Base-by-base conservation (phyloP, 2,888 invertebrate genomes). In the Drosophila falleni region DNA sequence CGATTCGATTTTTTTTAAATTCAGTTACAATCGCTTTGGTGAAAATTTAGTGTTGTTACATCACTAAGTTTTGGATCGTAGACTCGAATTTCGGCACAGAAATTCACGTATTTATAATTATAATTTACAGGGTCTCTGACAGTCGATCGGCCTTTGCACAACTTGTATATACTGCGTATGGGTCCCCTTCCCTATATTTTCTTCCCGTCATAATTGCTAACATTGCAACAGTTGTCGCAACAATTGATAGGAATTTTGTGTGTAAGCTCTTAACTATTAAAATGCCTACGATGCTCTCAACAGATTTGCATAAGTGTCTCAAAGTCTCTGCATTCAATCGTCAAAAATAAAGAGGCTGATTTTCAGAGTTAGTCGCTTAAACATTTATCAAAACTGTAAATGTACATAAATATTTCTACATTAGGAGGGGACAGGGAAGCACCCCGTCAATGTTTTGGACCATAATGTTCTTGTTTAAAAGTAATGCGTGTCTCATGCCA, bases 311-410 rank as follows among this genome's bases (percentile, higher is more conserved):
- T 74, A 71, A 87, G 69, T 37, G 42, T 16, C 39, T 39, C 15
- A 59, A 49, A 29, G 29, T 16, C 16, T 16, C 33, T 23, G n/a
- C 46, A 49, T 53, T 54, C 35, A 47, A 16, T 6, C 10, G 41
- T n/a, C 0, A 5, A 3, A 29, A 29, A 29, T 11, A 16, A 49
- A 37, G 33, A 33, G 13, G 29, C n/a, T 33, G 33, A 51, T 35
- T 23, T 46, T 37, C 23, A 29, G 51, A 31, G 42, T 51, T 39
- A 39, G 59, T 19, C 35, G 63, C 41, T 16, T 26, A 55, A 53
- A 80, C 82, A 87, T 85, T 87, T 85, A 87, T 85, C 80, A 85
- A 78, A 76, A 76, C 62, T 71, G 66, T 71, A 67, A 73, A 71
- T 69, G 79, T 80, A 61, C 39, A 62, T 50, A 54, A 63, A 76